A percentile compares a stretch with the other conserved stretches of the same genome.
These are phyloP conservation scores for Empidonax alnorum DNA, from an alignment of 2,113 vertebrate species.

Conservation along the genomic window DNA sequence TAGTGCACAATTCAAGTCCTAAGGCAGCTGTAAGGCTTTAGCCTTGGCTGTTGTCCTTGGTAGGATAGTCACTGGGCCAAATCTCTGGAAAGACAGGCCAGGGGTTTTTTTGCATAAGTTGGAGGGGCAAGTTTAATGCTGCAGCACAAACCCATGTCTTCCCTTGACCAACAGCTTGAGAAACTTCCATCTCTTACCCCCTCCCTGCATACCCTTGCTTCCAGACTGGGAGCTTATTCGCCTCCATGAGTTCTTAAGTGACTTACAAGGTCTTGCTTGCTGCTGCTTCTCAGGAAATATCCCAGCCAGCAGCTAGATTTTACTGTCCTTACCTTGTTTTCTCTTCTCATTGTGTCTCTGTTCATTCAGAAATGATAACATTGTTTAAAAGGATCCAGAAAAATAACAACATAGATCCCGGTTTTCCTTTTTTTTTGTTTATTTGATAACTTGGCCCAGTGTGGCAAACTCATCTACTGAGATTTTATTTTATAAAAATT, in stretches of 20 bases:
- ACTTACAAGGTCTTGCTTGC: neutral
- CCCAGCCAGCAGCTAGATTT: constrained; percentile 22
- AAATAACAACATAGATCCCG: neutral
- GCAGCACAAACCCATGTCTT: neutral
- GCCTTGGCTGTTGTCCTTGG: neutral
- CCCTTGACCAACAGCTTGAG: neutral
- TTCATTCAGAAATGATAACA: constrained; percentile 6
- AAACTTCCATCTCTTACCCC: neutral
- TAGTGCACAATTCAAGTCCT: neutral
- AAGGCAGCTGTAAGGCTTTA: neutral
- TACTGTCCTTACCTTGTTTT: constrained; percentile 55
- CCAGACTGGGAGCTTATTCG: neutral
- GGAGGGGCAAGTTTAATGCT: neutral
- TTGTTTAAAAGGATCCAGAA: constrained; percentile 34
- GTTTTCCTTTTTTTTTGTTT: constrained; percentile 4
- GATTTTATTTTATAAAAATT: constrained; percentile 70
- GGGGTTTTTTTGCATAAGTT: neutral
- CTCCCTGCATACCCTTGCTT: neutral
- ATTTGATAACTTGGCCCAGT: constrained; percentile 45
- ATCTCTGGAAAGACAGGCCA: neutral
- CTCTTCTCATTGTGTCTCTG: constrained; percentile 2
- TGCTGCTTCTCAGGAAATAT: constrained; percentile 38
- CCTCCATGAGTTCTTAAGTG: neutral
- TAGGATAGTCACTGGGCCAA: neutral
- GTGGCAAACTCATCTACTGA: constrained; percentile 30